Evolutionary conservation across 2,888 invertebrate genomes (phyloP).

Genomic region (Tortricodes alternella): DNA sequence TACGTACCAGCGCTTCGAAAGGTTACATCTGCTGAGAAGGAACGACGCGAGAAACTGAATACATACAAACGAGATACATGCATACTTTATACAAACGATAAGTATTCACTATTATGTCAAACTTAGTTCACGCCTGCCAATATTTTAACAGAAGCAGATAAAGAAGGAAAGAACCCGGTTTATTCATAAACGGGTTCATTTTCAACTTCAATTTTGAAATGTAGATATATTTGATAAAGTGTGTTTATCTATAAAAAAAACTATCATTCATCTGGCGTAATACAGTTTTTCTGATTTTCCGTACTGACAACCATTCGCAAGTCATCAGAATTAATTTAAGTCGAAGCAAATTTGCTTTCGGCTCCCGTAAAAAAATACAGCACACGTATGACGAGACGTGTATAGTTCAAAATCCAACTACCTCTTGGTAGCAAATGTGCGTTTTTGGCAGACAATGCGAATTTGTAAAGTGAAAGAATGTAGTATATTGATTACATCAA

Average conservation of each 20-base stretch:
- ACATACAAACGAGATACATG: too few relatives aligned
- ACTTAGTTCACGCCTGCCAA: too few relatives aligned
- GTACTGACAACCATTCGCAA: slow-evolving; percentile 29
- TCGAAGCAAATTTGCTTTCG: slow-evolving; percentile 14
- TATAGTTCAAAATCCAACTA: neutral
- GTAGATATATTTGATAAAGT: neutral
- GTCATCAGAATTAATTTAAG: slow-evolving; percentile 35
- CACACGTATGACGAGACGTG: neutral
- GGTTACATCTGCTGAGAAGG: too few relatives aligned
- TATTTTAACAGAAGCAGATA: too few relatives aligned
- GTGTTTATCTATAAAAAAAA: slow-evolving; percentile 2
- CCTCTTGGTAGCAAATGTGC: neutral
- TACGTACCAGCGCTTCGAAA: too few relatives aligned
- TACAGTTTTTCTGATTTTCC: slow-evolving; percentile 29
- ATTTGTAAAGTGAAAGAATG: slow-evolving; percentile 4
- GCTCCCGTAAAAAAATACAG: neutral
- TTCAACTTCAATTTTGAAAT: too few relatives aligned
- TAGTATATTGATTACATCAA: slow-evolving; percentile 14
- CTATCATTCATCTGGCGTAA: slow-evolving; percentile 7
- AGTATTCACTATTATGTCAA: too few relatives aligned
- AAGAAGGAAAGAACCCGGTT: too few relatives aligned
- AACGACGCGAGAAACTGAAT: too few relatives aligned
- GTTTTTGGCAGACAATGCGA: neutral
- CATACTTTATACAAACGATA: too few relatives aligned
- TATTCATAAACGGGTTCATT: too few relatives aligned